Evolutionary conservation across 2,888 invertebrate species (phyloP), one percentile per base, ranked within the genome.

Genomic region (Diploptera punctata): DNA sequence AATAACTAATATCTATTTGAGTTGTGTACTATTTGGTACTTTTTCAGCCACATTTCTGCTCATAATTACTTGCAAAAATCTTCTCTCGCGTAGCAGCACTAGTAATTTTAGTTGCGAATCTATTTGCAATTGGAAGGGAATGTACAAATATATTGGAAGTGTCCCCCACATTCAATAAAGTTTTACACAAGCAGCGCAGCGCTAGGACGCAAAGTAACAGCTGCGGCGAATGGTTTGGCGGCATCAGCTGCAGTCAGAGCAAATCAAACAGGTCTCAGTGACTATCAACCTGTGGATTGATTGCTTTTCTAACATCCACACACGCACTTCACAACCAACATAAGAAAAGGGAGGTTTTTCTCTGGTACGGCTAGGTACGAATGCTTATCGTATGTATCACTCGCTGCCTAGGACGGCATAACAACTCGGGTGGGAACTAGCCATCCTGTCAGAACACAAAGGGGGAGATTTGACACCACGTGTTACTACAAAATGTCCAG

Each of bases 221-320:
- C 71, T 71, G 71, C 67, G 57, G 29, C 38, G 67, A 71, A 71
- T 54, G 54, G 70, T 18, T 19, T 18, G 57, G 43, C 60, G 47
- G 68, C 68, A 62, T 61, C 61, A 72, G 68, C 72, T 44, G 38
- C 33, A 65, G 26, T 31, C n/a, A 61, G 49, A 68, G 68, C 38
- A 72, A 72, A 72, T 72, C 72, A 72, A 72, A 72, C 72, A 72
- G 72, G 72, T 72, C 52, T 33, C 61, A 13, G 49, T 31, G 47
- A 43, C 47, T 33, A 24, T 68, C 72, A 72, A 72, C 72, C 72
- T 72, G 72, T 72, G 72, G 72, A 72, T 72, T 72, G 72, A 72
- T 68, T 72, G 44, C 71, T 57, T 19, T 54, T 54, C 29, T 60
- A n/a, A 7, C 19, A n/a, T 38, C 38, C 24, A 33, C 60, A 26